Evolutionary conservation across 1,140 invertebrate genomes (phyloP).

Genomic region (Drosophila novamexicana): DNA sequence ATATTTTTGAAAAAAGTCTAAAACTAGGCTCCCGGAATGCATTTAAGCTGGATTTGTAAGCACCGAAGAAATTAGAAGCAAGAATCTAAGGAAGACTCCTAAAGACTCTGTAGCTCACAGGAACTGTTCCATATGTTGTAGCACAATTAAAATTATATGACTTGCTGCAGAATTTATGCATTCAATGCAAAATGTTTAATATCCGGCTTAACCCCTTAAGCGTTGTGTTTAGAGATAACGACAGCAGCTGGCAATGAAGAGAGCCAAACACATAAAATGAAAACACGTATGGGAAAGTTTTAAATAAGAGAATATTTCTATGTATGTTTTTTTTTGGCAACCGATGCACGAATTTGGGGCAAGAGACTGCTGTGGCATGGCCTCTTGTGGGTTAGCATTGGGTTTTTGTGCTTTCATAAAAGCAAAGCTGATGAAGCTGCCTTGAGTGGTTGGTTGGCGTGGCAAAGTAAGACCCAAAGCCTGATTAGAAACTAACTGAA

Average conservation of each 20-base stretch:
- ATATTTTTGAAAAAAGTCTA: no score
- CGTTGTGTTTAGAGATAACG: neutral
- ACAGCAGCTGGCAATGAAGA: neutral
- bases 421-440: slow-evolving; percentile 1
- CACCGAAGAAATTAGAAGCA: no score
- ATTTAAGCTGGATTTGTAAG: no score
- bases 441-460: neutral
- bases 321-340: neutral
- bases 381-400: slow-evolving; percentile 10
- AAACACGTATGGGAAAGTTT: slow-evolving; percentile 1
- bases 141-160: neutral
- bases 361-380: slow-evolving; percentile 8
- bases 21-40: no score
- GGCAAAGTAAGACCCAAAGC: no score
- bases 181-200: slow-evolving; percentile 18
- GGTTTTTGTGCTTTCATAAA: slow-evolving; percentile 3
- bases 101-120: no score
- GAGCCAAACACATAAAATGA: neutral
- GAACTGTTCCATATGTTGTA: no score
- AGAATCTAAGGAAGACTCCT: no score
- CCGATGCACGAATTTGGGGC: neutral
- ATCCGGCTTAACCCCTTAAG: slow-evolving; percentile 26
- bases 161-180: neutral
- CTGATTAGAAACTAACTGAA: slow-evolving; percentile 27
- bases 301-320: neutral